Evolutionary conservation across 2,888 invertebrate species (phyloP).

Genomic region (Parnassius glacialis): DNA sequence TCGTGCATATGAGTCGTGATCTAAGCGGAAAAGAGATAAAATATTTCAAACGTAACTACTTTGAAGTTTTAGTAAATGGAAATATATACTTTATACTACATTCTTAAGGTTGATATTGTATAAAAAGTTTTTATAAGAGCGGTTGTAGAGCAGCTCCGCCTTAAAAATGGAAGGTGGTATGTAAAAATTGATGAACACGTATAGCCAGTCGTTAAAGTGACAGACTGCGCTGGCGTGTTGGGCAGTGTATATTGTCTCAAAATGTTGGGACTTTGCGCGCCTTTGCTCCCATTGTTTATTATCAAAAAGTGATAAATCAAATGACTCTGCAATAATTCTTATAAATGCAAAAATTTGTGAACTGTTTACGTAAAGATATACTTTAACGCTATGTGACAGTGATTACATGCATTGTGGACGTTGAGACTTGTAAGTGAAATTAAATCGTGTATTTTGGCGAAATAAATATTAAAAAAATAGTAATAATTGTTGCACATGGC

Average conservation of each 20-base stretch:
- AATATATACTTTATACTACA: constrained; percentile 29
- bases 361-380: constrained; percentile 26
- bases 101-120: constrained; percentile 33
- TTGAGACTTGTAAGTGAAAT: constrained; percentile 31
- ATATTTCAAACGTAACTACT: constrained; percentile 39
- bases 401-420: constrained; percentile 35
- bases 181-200: constrained; percentile 82
- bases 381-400: constrained; percentile 36
- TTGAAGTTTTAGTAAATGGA: neutral
- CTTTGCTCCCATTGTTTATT: constrained; percentile 69
- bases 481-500: constrained; percentile 7
- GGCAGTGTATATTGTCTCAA: constrained; percentile 80
- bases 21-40: constrained; percentile 62
- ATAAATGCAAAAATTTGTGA: constrained; percentile 39
- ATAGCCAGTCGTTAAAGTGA: constrained; percentile 80
- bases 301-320: constrained; percentile 79
- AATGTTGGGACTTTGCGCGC: constrained; percentile 73
- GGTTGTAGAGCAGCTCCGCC: constrained; percentile 76
- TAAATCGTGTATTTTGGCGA: constrained; percentile 30
- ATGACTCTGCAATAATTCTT: constrained; percentile 70
- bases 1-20: constrained; percentile 49
- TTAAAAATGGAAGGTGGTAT: constrained; percentile 82
- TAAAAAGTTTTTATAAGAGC: constrained; percentile 43
- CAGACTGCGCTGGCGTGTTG: constrained; percentile 79
- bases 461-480: constrained; percentile 14